Conservation (phyloP, 2,797 vertebrate species). For the Apodemus agrarius region DNA sequence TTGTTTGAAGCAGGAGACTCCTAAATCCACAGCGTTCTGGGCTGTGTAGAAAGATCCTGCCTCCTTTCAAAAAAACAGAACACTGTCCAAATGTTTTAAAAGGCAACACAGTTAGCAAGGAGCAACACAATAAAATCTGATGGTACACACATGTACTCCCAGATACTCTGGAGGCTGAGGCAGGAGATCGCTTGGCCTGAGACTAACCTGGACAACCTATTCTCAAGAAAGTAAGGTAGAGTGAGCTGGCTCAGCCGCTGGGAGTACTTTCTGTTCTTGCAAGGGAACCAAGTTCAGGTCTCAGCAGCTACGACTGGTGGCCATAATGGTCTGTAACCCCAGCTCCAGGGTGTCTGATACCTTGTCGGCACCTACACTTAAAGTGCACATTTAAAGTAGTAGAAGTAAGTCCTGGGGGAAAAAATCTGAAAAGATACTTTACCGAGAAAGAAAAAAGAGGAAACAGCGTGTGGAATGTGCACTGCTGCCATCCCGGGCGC, state of each 20-base stretch:
- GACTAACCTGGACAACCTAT: background rate
- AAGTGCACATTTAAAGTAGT: background rate
- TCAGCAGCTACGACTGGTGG: background rate
- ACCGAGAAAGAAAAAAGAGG: background rate
- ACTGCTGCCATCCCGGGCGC: background rate
- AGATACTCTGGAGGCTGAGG: background rate
- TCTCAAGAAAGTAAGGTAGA: background rate
- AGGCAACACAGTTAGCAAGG: background rate
- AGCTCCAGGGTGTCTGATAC: background rate
- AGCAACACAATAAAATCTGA: background rate
- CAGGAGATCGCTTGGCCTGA: background rate
- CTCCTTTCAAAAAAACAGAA: background rate
- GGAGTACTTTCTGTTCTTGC: background rate
- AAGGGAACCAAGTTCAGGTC: background rate
- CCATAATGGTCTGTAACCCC: background rate
- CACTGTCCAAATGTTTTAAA: background rate
- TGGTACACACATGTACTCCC: background rate
- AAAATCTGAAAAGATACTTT: no score
- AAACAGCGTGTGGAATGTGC: accelerated
- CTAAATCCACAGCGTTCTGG: background rate
- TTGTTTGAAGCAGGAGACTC: background rate
- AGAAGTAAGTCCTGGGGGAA: background rate
- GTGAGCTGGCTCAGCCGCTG: background rate
- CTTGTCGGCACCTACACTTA: background rate
- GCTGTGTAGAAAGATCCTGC: background rate